Conservation (phyloP, 1,140 invertebrate species). For the Ridgeia piscesae region DNA sequence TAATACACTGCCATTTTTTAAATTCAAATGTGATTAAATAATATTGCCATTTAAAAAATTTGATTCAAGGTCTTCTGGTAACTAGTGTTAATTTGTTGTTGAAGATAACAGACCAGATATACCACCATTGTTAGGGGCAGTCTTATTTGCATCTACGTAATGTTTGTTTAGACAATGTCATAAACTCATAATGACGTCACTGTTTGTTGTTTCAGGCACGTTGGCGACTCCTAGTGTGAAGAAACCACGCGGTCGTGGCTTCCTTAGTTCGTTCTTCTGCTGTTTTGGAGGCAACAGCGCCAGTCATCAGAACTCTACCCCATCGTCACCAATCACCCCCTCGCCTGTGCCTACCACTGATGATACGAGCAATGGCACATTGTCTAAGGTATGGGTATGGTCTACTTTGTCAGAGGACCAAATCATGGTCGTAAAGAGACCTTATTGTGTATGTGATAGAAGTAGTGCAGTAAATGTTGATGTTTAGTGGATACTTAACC, state of each 20-base stretch:
- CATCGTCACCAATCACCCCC: not conserved
- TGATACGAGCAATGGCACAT: not conserved
- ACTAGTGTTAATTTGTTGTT: too few species aligned
- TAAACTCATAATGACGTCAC: not conserved
- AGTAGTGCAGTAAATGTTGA: not conserved
- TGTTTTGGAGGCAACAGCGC: constrained; percentile 66
- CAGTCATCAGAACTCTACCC: constrained; percentile 22
- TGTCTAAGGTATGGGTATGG: not conserved
- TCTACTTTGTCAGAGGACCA: not conserved
- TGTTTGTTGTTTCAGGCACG: constrained; percentile 31
- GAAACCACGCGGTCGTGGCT: constrained; percentile 67
- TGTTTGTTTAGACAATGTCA: too few species aligned
- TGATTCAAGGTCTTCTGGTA: too few species aligned
- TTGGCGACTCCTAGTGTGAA: constrained; percentile 52
- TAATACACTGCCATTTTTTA: too few species aligned
- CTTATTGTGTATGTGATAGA: not conserved
- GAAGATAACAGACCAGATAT: too few species aligned
- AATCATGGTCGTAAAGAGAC: not conserved
- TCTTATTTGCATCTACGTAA: too few species aligned
- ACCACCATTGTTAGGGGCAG: too few species aligned
- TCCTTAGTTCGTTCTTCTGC: constrained; percentile 78
- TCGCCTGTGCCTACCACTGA: not conserved
- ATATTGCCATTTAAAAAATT: too few species aligned
- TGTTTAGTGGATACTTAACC: too few species aligned
- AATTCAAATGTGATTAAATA: too few species aligned